A percentile compares a stretch with the other conserved stretches of the same genome.
Evolutionary conservation across 2,888 invertebrate species (phyloP).

Genomic region (Pachycephus smyrnensis): DNA sequence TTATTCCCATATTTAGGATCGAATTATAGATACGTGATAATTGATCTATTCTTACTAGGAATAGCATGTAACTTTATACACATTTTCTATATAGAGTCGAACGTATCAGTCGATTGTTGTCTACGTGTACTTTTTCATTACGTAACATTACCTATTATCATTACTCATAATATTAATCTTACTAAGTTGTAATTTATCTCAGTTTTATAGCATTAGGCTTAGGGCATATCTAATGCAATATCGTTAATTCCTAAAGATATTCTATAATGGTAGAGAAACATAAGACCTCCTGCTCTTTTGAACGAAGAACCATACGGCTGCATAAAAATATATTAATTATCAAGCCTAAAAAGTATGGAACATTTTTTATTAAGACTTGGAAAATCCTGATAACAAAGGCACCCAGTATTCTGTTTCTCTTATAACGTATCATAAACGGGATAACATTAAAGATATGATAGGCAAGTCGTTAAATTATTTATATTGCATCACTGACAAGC

Average conservation of each 20-base stretch:
- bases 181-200: not conserved
- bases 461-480: not conserved
- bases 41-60: too few species aligned
- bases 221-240: not conserved
- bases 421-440: not conserved
- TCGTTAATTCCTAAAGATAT: not conserved
- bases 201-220: not conserved
- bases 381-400: not conserved
- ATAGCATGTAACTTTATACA: too few species aligned
- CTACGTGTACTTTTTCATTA: too few species aligned
- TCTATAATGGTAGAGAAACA: too few species aligned
- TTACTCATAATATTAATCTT: not conserved
- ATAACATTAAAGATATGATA: not conserved
- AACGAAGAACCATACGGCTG: not conserved
- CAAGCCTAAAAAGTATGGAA: not conserved
- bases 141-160: not conserved
- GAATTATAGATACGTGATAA: not conserved
- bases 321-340: not conserved
- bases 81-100: too few species aligned
- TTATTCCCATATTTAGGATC: not conserved
- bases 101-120: too few species aligned
- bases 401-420: not conserved
- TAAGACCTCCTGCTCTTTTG: not conserved
- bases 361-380: not conserved
- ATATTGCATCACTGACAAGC: not conserved